Percentiles rank a stretch among this genome's conserved stretches.
These are phyloP conservation scores for Autographa pulchrina DNA, from an alignment of 2,888 invertebrate genomes.

Conservation along the genomic window DNA sequence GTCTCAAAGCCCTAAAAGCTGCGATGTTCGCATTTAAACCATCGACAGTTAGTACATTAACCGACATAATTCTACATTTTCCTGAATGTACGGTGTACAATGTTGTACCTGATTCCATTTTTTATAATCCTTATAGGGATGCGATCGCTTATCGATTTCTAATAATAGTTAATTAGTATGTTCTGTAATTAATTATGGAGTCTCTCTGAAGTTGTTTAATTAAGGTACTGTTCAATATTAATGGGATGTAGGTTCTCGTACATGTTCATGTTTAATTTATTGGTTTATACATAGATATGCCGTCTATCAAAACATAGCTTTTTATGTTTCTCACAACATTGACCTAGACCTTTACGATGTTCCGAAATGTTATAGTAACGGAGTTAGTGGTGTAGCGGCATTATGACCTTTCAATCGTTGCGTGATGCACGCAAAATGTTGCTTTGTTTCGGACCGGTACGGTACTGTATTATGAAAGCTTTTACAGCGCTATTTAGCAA, in stretches of 20 bases:
- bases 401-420: slow-evolving; percentile 45
- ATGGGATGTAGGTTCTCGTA: slow-evolving; percentile 5
- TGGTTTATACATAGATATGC: background rate
- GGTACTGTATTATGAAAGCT: slow-evolving; percentile 26
- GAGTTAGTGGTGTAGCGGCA: slow-evolving; percentile 35
- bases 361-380: slow-evolving; percentile 43
- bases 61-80: slow-evolving; percentile 34
- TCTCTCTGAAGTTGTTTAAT: slow-evolving; percentile 19
- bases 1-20: slow-evolving; percentile 24
- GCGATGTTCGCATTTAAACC: slow-evolving; percentile 20
- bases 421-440: slow-evolving; percentile 54
- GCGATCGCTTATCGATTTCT: slow-evolving; percentile 12
- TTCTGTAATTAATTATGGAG: slow-evolving; percentile 2
- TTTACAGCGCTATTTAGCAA: slow-evolving; percentile 25
- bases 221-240: slow-evolving; percentile 30
- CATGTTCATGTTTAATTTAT: background rate
- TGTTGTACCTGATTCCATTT: slow-evolving; percentile 14
- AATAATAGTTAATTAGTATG: slow-evolving; percentile 12
- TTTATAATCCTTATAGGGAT: slow-evolving; percentile 13
- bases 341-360: slow-evolving; percentile 48
- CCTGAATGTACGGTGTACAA: slow-evolving; percentile 17
- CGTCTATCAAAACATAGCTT: background rate
- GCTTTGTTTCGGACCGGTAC: slow-evolving; percentile 33
- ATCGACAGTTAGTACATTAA: slow-evolving; percentile 13
- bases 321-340: slow-evolving; percentile 27